These are phyloP conservation scores for Heliothis subflexa DNA, from an alignment of 1,140 invertebrate genomes.

Conservation along the genomic window DNA sequence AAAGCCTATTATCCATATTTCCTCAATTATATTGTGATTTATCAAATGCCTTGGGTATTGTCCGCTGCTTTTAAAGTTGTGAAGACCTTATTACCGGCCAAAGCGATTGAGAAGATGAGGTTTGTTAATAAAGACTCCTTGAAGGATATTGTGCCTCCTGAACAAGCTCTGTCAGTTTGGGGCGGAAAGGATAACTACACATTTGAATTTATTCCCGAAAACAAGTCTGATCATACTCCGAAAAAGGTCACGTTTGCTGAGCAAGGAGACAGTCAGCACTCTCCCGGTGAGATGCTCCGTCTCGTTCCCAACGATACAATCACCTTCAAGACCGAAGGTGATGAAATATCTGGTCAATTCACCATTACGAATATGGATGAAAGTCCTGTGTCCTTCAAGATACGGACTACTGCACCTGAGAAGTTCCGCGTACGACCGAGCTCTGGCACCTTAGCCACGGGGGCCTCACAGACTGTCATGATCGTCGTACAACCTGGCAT, in stretches of 20 bases:
- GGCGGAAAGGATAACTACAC: conserved; percentile 93
- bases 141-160: conserved; percentile 91
- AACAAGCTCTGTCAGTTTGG: conserved; percentile 92
- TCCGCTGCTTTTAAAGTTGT: conserved; percentile 97
- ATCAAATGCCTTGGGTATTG: conserved; percentile 97
- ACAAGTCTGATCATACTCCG: conserved; percentile 74
- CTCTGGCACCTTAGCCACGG: conserved; percentile 90
- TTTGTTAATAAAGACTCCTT: conserved; percentile 93
- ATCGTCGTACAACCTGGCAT: conserved; percentile 79
- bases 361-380: conserved; percentile 89
- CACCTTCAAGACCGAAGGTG: conserved; percentile 88
- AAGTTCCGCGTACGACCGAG: conserved; percentile 96
- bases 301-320: conserved; percentile 88
- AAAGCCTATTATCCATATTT: conserved; percentile 96
- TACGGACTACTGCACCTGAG: conserved; percentile 92
- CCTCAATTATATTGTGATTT: conserved; percentile 96
- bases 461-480: conserved; percentile 81
- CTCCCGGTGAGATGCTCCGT: conserved; percentile 81
- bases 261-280: conserved; percentile 71
- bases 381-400: conserved; percentile 91
- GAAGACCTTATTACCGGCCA: conserved; percentile 94
- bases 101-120: conserved; percentile 96
- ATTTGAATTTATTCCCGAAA: conserved; percentile 91
- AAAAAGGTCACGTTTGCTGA: conserved; percentile 87
- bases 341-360: conserved; percentile 89